These are phyloP conservation scores for Camponotus floridanus DNA, from an alignment of 1,140 invertebrate genomes.

Conservation along the genomic window DNA sequence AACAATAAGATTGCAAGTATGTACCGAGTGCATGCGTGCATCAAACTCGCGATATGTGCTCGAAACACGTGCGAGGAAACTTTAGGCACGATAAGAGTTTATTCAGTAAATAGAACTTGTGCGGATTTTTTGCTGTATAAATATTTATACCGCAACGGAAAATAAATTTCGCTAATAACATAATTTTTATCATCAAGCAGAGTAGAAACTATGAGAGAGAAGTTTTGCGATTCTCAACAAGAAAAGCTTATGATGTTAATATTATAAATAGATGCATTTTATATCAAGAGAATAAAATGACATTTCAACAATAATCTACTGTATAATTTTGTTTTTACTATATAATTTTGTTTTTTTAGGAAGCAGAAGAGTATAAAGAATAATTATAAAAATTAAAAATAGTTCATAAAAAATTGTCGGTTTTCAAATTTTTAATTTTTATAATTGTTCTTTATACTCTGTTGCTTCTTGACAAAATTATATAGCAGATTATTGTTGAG, in stretches of 20 bases:
- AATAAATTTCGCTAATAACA: too few species aligned
- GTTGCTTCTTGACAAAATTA: too few species aligned
- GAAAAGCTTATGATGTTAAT: background rate
- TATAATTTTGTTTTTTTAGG: background rate
- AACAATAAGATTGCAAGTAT: constrained; percentile 41
- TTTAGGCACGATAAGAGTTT: background rate
- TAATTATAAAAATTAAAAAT: background rate
- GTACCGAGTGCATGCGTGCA: constrained; percentile 49
- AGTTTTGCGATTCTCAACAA: too few species aligned
- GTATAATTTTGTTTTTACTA: background rate
- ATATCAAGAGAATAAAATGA: background rate
- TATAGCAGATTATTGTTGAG: too few species aligned
- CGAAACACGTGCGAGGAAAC: constrained; percentile 11
- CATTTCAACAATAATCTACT: background rate
- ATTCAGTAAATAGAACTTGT: background rate
- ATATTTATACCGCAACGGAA: background rate
- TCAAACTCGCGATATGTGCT: constrained; percentile 38
- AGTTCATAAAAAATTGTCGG: background rate
- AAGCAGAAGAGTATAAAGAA: background rate
- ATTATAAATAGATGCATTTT: background rate
- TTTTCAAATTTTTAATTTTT: background rate
- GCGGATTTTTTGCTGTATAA: background rate
- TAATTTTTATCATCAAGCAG: too few species aligned
- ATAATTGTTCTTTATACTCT: too few species aligned
- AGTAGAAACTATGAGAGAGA: too few species aligned